Evolutionary conservation across 2,888 invertebrate genomes (phyloP).

Genomic region (Pachycephus smyrnensis): DNA sequence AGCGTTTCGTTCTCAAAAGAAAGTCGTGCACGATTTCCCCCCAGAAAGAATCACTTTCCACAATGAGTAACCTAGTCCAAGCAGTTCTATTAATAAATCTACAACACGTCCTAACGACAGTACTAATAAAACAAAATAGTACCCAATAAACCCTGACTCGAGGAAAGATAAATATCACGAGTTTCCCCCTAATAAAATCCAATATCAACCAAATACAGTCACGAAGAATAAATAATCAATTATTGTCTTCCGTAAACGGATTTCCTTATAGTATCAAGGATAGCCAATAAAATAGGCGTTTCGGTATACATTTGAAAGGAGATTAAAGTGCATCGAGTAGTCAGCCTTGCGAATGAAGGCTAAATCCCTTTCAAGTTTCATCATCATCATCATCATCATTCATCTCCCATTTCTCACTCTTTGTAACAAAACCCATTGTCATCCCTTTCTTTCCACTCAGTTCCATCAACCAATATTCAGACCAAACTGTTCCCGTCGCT

Average conservation of each 20-base stretch:
- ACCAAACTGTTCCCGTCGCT: neutral
- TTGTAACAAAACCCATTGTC: neutral
- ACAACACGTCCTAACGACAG: neutral
- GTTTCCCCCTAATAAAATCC: neutral
- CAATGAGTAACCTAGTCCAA: neutral
- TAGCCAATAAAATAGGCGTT: neutral
- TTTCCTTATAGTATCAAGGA: neutral
- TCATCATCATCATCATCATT: constrained; percentile 30
- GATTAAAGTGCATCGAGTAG: constrained; percentile 29
- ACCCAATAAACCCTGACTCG: neutral
- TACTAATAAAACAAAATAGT: neutral
- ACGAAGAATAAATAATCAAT: neutral
- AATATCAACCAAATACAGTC: neutral
- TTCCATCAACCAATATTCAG: neutral
- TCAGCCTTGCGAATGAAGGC: constrained; percentile 59
- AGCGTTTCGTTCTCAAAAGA: neutral
- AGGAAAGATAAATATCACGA: neutral
- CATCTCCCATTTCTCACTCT: neutral
- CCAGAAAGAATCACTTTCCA: neutral
- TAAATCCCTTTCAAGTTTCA: constrained; percentile 61
- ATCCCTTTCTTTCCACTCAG: neutral
- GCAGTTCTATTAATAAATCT: neutral
- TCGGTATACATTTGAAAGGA: constrained; percentile 1
- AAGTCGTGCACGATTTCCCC: neutral
- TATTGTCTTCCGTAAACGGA: neutral